Evolutionary conservation across 1,140 invertebrate genomes (phyloP).

Genomic region (Micrasema longulum): DNA sequence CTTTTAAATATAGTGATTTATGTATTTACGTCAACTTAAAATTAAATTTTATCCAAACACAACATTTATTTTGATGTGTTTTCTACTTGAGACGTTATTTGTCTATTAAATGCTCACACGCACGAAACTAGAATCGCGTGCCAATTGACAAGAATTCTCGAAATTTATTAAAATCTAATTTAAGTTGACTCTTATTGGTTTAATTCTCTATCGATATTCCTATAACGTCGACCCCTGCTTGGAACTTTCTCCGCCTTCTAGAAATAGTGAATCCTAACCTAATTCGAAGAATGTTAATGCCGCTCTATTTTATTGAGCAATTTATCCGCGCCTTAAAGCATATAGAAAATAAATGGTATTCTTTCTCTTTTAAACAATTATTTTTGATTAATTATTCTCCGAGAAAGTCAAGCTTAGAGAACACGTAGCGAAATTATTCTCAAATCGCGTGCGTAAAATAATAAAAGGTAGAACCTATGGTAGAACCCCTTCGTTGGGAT

Average conservation of each 20-base stretch:
- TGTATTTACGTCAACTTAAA: neutral
- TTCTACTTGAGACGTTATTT: neutral
- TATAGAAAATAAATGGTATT: conserved; percentile 16
- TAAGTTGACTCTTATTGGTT: conserved; percentile 18
- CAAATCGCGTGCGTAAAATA: conserved; percentile 34
- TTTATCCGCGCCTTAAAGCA: conserved; percentile 19
- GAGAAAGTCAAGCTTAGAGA: neutral
- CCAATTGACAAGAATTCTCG: neutral
- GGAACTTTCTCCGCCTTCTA: conserved; percentile 10
- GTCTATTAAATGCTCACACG: conserved; percentile 7
- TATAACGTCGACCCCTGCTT: conserved; percentile 7
- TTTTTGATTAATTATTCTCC: conserved; percentile 17
- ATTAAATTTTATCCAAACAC: neutral
- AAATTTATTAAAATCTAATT: conserved; percentile 15
- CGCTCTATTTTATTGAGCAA: conserved; percentile 12
- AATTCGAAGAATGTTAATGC: conserved; percentile 17
- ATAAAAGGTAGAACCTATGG: conserved; percentile 10
- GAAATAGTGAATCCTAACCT: neutral
- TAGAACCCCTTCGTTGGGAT: conserved; percentile 11
- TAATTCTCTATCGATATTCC: conserved; percentile 18
- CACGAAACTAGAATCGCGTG: neutral
- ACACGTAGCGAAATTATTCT: conserved; percentile 31
- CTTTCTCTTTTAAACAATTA: conserved; percentile 32
- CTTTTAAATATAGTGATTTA: conserved; percentile 2
- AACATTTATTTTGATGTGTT: neutral